A percentile compares a stretch with the other conserved stretches of the same genome.
Conservation (phyloP, 2,113 vertebrate genomes). For the Equus quagga region DNA sequence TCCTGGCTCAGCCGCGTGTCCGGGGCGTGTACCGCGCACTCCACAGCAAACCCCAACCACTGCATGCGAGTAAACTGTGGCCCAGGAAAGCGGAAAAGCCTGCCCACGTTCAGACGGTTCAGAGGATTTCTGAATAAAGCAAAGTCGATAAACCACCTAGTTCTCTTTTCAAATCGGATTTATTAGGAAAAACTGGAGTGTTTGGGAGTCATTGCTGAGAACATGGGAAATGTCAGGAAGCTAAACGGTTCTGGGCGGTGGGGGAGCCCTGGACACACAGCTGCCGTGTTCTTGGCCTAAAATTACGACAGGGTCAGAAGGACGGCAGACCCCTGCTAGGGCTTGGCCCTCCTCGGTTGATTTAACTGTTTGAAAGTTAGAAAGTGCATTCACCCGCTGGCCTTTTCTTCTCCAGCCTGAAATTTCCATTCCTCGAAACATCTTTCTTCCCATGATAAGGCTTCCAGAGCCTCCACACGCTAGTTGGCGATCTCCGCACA, state of each 20-base stretch:
- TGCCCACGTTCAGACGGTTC: fast-evolving
- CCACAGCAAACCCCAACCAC: fast-evolving
- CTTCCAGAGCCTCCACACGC: neutral
- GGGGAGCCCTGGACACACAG: fast-evolving
- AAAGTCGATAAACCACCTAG: neutral
- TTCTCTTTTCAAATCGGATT: neutral
- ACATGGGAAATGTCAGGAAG: neutral
- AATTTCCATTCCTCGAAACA: neutral
- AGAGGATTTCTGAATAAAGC: neutral
- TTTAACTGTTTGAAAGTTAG: neutral
- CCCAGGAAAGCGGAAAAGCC: neutral
- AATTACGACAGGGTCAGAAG: neutral
- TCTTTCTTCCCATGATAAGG: neutral
- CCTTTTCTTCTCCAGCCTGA: neutral
- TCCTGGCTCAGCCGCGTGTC: neutral
- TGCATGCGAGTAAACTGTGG: neutral
- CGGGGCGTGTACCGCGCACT: fast-evolving
- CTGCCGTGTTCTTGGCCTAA: neutral
- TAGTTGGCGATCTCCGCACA: neutral
- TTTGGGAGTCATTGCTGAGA: neutral
- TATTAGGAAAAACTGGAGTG: neutral
- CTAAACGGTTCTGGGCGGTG: fast-evolving
- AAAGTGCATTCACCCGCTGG: neutral
- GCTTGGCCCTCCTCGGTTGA: neutral
- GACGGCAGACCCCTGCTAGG: fast-evolving